Percentiles rank a stretch among this genome's conserved stretches.
These are phyloP conservation scores for Meteorus colon DNA, from an alignment of 2,888 invertebrate species.

Conservation along the genomic window DNA sequence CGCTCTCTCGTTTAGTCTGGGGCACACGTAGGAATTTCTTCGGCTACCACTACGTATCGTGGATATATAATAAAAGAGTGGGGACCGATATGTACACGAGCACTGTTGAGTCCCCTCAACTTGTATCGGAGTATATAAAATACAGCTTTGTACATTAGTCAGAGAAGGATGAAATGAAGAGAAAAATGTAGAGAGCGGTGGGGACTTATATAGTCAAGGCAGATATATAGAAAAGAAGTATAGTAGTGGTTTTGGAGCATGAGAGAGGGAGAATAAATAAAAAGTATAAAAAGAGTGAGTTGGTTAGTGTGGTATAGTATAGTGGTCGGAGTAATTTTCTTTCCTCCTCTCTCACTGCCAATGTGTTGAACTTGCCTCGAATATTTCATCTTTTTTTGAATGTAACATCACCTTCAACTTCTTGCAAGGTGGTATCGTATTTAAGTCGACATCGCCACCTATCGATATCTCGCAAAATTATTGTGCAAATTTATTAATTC, in stretches of 20 bases:
- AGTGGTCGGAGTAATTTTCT: neutral
- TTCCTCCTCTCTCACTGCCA: neutral
- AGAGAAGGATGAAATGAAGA: neutral
- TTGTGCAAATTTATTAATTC: too few relatives aligned
- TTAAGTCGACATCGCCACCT: too few relatives aligned
- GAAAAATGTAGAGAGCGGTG: constrained; percentile 19
- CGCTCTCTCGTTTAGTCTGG: constrained; percentile 32
- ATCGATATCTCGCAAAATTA: too few relatives aligned
- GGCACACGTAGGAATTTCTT: constrained; percentile 27
- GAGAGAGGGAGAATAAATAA: neutral
- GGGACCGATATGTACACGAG: constrained; percentile 17
- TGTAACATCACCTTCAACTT: too few relatives aligned
- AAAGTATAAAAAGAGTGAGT: neutral
- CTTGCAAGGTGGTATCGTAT: too few relatives aligned
- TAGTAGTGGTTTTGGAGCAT: neutral
- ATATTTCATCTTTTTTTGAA: too few relatives aligned
- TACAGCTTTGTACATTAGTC: neutral
- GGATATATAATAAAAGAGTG: neutral
- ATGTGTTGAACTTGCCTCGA: too few relatives aligned
- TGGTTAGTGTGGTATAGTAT: neutral
- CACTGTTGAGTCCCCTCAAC: constrained; percentile 23
- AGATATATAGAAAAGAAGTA: neutral
- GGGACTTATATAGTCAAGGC: constrained; percentile 26
- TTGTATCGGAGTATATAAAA: neutral
- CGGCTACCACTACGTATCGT: neutral